These are phyloP conservation scores for Ochotona princeps DNA, from an alignment of 2,113 vertebrate species.

Conservation along the genomic window DNA sequence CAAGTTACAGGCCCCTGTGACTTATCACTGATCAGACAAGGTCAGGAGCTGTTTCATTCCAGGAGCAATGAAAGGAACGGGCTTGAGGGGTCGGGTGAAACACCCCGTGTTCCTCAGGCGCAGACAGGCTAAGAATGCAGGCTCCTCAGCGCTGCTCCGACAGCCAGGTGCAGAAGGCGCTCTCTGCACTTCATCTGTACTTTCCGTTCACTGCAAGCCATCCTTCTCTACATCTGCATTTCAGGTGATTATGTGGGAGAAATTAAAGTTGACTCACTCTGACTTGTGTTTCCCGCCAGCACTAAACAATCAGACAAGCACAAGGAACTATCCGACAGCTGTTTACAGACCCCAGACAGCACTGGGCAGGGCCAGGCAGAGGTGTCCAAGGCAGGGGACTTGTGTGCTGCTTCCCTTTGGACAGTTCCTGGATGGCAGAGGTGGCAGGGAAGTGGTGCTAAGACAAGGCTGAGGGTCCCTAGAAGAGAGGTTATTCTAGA, in stretches of 20 bases:
- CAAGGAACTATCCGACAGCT: background rate
- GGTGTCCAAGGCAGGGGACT: background rate
- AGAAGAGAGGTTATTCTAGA: background rate
- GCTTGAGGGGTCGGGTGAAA: background rate
- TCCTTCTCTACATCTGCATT: background rate
- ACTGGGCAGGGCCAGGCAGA: background rate
- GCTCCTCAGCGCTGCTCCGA: background rate
- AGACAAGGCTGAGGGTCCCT: background rate
- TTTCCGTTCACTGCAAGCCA: background rate
- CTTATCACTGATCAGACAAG: background rate
- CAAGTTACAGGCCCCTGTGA: background rate
- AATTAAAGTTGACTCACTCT: conserved; percentile 19
- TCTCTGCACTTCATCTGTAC: background rate
- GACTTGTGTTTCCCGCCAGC: background rate
- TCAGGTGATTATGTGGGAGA: background rate
- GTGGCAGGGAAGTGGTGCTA: background rate
- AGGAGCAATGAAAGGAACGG: background rate
- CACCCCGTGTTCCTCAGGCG: background rate
- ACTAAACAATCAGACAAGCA: background rate
- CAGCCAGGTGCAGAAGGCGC: background rate
- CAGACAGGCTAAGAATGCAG: background rate
- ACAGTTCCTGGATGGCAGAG: background rate
- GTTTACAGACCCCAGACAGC: background rate
- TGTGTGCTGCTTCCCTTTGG: background rate
- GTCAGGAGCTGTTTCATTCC: background rate